Conservation (phyloP, 2,797 vertebrate species). For the Catostomus latipinnis region DNA sequence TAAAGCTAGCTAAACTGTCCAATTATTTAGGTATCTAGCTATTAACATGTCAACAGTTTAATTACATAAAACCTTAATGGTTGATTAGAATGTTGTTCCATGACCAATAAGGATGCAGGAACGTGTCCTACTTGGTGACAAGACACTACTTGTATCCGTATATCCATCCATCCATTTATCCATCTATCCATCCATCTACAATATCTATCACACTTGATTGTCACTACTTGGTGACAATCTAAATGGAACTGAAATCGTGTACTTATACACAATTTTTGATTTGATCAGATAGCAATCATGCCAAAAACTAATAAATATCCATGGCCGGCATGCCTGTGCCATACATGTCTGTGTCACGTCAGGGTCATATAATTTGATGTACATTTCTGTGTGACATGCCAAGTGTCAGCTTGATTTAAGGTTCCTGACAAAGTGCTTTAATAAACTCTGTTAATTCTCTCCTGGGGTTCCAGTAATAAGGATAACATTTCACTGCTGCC, state of each 20-base stretch:
- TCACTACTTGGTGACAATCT: not conserved
- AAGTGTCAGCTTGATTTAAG: conserved; percentile 73
- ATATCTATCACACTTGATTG: too few species aligned
- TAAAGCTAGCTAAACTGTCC: too few species aligned
- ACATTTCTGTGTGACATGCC: conserved; percentile 79
- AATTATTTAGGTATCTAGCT: too few species aligned
- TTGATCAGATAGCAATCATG: not conserved
- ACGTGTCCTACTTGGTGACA: too few species aligned
- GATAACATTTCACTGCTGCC: conserved; percentile 74
- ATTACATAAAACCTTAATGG: too few species aligned
- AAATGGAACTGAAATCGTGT: not conserved
- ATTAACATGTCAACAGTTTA: too few species aligned
- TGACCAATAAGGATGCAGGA: too few species aligned
- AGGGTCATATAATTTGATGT: conserved; percentile 68
- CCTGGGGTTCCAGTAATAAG: conserved; percentile 80
- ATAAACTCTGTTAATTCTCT: conserved; percentile 79
- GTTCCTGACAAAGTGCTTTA: conserved; percentile 79
- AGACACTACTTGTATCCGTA: too few species aligned
- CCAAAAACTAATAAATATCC: not conserved
- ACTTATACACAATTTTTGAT: not conserved
- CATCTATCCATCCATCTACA: too few species aligned
- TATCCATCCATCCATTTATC: too few species aligned
- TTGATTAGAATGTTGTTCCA: too few species aligned
- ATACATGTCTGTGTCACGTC: conserved; percentile 3
- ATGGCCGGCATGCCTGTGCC: not conserved